phyloP scores from a whole-genome alignment of 2,888 invertebrate genomes.

The Yponomeuta cagnagella region DNA sequence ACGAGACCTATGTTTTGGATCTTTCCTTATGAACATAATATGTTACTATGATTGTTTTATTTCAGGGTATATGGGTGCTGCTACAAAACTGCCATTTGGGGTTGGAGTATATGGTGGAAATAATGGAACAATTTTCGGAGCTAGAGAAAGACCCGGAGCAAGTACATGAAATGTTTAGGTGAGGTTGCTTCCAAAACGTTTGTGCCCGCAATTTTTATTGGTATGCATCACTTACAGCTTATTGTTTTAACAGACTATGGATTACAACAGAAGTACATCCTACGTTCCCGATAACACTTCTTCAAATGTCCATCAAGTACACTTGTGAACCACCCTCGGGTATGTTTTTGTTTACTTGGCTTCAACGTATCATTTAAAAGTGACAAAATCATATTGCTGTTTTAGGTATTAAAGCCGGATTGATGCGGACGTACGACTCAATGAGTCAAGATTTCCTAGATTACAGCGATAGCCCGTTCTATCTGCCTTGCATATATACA shows the following conservation, averaged over 20 bases:
- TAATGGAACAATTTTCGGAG: slow-evolving; percentile 79
- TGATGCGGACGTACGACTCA: slow-evolving; percentile 87
- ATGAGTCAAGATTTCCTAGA: slow-evolving; percentile 91
- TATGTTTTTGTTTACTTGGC: slow-evolving; percentile 30
- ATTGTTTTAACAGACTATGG: slow-evolving; percentile 78
- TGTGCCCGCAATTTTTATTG: background rate
- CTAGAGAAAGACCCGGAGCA: slow-evolving; percentile 72
- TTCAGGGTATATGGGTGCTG: slow-evolving; percentile 86
- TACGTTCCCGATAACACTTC: slow-evolving; percentile 86
- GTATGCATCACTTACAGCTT: background rate
- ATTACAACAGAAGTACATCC: slow-evolving; percentile 90
- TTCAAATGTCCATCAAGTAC: slow-evolving; percentile 91
- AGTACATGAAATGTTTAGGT: slow-evolving; percentile 64
- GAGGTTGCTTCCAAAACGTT: background rate
- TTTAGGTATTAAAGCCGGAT: slow-evolving; percentile 86
- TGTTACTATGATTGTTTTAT: background rate
- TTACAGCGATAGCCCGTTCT: slow-evolving; percentile 85
- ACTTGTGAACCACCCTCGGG: slow-evolving; percentile 94
- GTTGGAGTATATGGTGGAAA: slow-evolving; percentile 87
- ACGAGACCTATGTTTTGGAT: background rate
- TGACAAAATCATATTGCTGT: background rate
- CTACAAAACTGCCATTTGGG: slow-evolving; percentile 94
- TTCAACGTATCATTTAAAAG: background rate
- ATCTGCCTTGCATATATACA: slow-evolving; percentile 87
- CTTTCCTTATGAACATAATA: background rate